Conservation (phyloP, 2,888 invertebrate species). For the Prosapia bicincta region DNA sequence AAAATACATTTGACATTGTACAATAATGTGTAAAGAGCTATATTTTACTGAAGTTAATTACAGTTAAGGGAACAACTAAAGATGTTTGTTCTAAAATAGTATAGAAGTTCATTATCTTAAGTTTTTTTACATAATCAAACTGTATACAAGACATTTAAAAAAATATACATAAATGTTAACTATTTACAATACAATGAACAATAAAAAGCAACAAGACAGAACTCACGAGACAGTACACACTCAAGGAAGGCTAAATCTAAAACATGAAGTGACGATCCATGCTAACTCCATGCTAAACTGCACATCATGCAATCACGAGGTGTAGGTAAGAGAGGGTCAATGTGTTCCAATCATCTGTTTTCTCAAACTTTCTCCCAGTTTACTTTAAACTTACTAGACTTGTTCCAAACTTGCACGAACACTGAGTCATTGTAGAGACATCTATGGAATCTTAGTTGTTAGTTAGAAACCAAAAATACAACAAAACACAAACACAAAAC, state of each 20-base stretch:
- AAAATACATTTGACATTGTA: no score
- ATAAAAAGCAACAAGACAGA: no score
- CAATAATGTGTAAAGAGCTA: no score
- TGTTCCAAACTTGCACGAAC: not conserved
- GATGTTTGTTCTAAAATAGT: no score
- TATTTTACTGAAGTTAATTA: no score
- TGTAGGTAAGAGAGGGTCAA: not conserved
- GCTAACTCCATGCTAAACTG: not conserved
- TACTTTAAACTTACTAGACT: not conserved
- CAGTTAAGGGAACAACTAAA: no score
- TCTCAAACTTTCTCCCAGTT: not conserved
- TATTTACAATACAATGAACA: not conserved
- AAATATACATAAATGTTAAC: not conserved
- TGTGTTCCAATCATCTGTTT: not conserved
- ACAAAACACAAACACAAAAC: constrained; percentile 19
- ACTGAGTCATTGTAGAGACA: not conserved
- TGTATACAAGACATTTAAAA: no score
- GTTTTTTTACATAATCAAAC: no score
- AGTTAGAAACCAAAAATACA: constrained; percentile 8
- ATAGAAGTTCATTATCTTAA: no score
- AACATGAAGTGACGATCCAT: not conserved
- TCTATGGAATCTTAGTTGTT: not conserved
- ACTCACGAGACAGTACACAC: not conserved
- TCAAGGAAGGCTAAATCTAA: not conserved
- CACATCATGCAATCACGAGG: not conserved